A percentile compares a stretch with the other conserved stretches of the same genome.
Evolutionary conservation across 2,888 invertebrate species (phyloP).

Genomic region (Elysia crispata): DNA sequence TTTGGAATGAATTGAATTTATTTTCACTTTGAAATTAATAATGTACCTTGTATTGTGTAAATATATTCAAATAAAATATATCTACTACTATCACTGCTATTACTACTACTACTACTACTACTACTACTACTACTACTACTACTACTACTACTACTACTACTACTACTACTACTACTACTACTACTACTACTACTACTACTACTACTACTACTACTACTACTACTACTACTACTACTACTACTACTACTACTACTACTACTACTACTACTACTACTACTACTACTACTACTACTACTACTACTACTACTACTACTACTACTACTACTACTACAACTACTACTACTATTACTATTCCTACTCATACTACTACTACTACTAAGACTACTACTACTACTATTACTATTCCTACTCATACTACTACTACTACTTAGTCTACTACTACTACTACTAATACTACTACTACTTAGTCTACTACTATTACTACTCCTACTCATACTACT

Average conservation of each 20-base stretch:
- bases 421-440: no score
- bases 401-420: no score
- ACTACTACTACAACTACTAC: background rate
- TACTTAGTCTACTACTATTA: no score
- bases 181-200: slow-evolving; percentile 25
- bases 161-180: slow-evolving; percentile 15
- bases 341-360: no score
- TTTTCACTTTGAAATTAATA: no score
- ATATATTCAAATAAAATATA: no score
- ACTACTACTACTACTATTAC: no score
- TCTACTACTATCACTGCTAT: slow-evolving; percentile 20
- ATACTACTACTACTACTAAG: no score
- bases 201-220: slow-evolving; percentile 21
- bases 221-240: background rate
- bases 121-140: slow-evolving; percentile 32
- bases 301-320: slow-evolving; percentile 14
- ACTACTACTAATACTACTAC: no score
- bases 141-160: slow-evolving; percentile 29
- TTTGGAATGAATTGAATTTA: no score
- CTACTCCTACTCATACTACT: no score
- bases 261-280: slow-evolving; percentile 21
- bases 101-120: slow-evolving; percentile 31
- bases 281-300: slow-evolving; percentile 24
- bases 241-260: background rate
- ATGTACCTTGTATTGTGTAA: no score